phyloP scores from a whole-genome alignment of 2,888 invertebrate species.

The Eulithis testata region DNA sequence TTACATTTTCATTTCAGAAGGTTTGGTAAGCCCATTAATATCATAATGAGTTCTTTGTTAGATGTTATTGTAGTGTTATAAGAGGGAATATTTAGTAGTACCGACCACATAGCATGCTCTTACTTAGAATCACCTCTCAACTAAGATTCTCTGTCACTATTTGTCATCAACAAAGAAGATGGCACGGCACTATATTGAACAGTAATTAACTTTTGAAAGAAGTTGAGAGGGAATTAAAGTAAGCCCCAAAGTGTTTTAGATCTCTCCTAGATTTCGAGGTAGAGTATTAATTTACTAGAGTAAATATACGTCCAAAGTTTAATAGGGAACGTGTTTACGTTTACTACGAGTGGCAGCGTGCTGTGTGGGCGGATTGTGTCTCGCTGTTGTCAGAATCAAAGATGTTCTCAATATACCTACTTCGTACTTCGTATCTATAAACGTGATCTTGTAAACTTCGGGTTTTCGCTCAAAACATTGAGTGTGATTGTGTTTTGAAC shows the following conservation, averaged over 20 bases:
- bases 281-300: slow-evolving; percentile 18
- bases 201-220: too few species aligned
- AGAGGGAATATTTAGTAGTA: too few species aligned
- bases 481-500: slow-evolving; percentile 10
- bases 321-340: slow-evolving; percentile 34
- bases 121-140: too few species aligned
- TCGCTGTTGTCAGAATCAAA: slow-evolving; percentile 31
- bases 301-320: slow-evolving; percentile 36
- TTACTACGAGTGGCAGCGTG: slow-evolving; percentile 27
- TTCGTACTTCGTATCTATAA: slow-evolving; percentile 18
- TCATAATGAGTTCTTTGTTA: not conserved
- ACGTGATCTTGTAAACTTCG: slow-evolving; percentile 1
- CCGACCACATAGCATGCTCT: too few species aligned
- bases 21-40: not conserved
- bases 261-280: not conserved
- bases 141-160: too few species aligned
- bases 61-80: not conserved
- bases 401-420: slow-evolving; percentile 13
- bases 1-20: not conserved
- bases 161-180: too few species aligned
- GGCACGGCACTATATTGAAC: too few species aligned
- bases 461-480: slow-evolving; percentile 16
- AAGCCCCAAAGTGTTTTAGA: too few species aligned
- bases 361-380: slow-evolving; percentile 35
- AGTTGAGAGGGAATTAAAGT: too few species aligned